A percentile compares a stretch with the other conserved stretches of the same genome.
phyloP scores from a whole-genome alignment of 2,113 vertebrate species.

The Phyllostomus discolor region DNA sequence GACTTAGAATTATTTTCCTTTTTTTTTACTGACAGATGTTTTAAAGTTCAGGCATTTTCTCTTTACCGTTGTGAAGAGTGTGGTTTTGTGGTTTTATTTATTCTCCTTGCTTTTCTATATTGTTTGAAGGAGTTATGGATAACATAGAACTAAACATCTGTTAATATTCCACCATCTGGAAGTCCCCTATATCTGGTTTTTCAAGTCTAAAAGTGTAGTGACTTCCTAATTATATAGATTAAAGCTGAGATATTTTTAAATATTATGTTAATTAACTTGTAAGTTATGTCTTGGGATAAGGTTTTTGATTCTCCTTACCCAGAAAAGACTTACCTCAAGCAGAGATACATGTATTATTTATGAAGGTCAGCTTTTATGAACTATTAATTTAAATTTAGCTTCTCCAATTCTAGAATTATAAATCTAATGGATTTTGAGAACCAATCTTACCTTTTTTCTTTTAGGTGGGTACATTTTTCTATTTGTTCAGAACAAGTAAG shows the following conservation, averaged over 20 bases:
- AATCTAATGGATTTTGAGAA: conserved; percentile 3
- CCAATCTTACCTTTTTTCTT: not conserved
- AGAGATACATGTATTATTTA: not conserved
- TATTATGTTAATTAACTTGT: not conserved
- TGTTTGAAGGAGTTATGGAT: not conserved
- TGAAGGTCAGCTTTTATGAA: not conserved
- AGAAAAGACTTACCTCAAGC: not conserved
- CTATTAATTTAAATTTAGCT: conserved; percentile 6
- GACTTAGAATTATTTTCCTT: not conserved
- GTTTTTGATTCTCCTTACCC: conserved; percentile 1
- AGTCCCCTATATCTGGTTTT: not conserved
- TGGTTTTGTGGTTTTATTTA: not conserved
- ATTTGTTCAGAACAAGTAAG: not conserved
- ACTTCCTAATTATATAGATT: not conserved
- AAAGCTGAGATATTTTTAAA: conserved; percentile 18
- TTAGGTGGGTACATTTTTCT: not conserved
- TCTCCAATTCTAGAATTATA: conserved; percentile 6
- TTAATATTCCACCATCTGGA: not conserved
- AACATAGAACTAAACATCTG: not conserved
- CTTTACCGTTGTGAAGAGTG: not conserved
- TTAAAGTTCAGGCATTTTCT: not conserved
- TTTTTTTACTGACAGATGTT: not conserved
- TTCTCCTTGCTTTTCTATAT: not conserved
- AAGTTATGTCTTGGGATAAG: conserved; percentile 9
- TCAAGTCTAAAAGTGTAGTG: not conserved